These are phyloP conservation scores for Andrena marginata DNA, from an alignment of 2,888 invertebrate genomes.

Conservation along the genomic window DNA sequence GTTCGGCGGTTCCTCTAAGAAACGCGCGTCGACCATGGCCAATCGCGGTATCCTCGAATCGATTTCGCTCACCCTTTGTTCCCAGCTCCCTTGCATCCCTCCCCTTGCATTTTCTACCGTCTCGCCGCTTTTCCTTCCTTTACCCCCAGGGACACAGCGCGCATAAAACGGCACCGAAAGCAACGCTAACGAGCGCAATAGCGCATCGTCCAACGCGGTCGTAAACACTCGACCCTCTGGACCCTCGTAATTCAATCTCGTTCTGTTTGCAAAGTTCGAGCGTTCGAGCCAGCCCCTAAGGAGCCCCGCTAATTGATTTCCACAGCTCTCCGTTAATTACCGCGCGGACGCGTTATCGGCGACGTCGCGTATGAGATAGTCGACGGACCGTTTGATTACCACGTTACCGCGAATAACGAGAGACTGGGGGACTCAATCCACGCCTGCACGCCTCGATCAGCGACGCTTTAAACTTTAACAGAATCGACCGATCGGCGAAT, in stretches of 20 bases:
- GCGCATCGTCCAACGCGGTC: conserved; percentile 31
- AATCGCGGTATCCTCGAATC: conserved; percentile 19
- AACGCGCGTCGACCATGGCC: background rate
- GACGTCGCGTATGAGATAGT: conserved; percentile 17
- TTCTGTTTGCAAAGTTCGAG: conserved; percentile 41
- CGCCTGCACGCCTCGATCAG: background rate
- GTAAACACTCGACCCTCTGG: conserved; percentile 46
- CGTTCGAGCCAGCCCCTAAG: background rate
- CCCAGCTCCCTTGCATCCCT: background rate
- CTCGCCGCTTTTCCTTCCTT: background rate
- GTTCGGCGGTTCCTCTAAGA: conserved; percentile 42
- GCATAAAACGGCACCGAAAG: conserved; percentile 30
- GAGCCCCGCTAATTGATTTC: conserved; percentile 51
- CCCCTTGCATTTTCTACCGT: background rate
- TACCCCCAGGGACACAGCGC: background rate
- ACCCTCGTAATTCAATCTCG: conserved; percentile 51
- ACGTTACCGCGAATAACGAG: conserved; percentile 12
- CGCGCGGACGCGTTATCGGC: conserved; percentile 1
- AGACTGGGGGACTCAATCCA: background rate
- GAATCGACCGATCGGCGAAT: background rate
- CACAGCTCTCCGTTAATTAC: conserved; percentile 43
- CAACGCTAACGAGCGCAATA: conserved; percentile 42
- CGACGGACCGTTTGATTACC: background rate
- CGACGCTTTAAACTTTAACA: background rate
- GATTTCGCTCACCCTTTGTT: conserved; percentile 39